Percentiles rank a stretch among this genome's conserved stretches.
phyloP scores from a whole-genome alignment of 2,888 invertebrate species.

The Andrena minutula region DNA sequence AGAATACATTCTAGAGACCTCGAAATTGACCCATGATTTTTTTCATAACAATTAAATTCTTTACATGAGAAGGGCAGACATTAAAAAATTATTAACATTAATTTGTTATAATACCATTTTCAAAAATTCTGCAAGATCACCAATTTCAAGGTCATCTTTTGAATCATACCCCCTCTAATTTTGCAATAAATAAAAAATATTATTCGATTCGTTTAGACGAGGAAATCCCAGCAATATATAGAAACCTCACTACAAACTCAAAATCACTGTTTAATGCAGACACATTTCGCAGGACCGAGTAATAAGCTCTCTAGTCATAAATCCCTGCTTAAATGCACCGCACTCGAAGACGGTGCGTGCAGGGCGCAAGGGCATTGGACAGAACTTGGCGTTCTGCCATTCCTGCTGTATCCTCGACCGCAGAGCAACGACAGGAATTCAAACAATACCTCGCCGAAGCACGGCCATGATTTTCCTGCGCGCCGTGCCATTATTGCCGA shows the following conservation, averaged over 20 bases:
- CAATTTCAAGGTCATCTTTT: too few relatives aligned
- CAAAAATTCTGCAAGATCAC: too few relatives aligned
- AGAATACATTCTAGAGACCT: too few relatives aligned
- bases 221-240: too few relatives aligned
- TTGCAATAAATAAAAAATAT: too few relatives aligned
- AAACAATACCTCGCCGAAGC: slow-evolving; percentile 65
- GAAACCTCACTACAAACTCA: neutral
- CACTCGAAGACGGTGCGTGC: slow-evolving; percentile 51
- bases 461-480: slow-evolving; percentile 51
- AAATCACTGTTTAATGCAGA: neutral
- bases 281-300: slow-evolving; percentile 10
- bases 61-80: too few relatives aligned
- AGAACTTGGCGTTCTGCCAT: slow-evolving; percentile 73
- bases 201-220: too few relatives aligned
- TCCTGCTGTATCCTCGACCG: slow-evolving; percentile 58
- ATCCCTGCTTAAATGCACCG: slow-evolving; percentile 60
- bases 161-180: too few relatives aligned
- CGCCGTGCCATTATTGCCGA: slow-evolving; percentile 31
- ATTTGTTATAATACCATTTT: too few relatives aligned
- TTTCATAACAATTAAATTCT: too few relatives aligned
- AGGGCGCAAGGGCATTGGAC: slow-evolving; percentile 70
- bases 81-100: too few relatives aligned
- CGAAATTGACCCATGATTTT: too few relatives aligned
- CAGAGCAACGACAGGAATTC: slow-evolving; percentile 60
- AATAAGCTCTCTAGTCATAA: slow-evolving; percentile 61